Base-by-base conservation (phyloP, 2,888 invertebrate species). In the Caenorhabditis wallacei region DNA sequence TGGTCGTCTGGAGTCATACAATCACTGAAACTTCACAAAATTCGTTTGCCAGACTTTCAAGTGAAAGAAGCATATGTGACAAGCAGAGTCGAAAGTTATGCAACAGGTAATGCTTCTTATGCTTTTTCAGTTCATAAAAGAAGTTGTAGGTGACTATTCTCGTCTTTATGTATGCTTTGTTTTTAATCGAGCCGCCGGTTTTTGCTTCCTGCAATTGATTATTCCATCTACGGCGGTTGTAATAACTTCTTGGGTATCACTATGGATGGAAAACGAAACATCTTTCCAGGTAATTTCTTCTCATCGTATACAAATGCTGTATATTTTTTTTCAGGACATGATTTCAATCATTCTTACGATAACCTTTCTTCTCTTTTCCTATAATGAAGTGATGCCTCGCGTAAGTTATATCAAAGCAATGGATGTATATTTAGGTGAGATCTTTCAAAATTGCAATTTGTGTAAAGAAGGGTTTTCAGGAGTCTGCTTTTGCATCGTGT, bases 251-350 rank as follows among this genome's bases (percentile, higher is more conserved):
- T 92, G 92, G 92, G 90, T 92, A 13, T 91, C 91, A n/a, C 80
- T 92, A 54, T 92, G 92, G 92, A 91, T 91, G 91, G 92, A 92
- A 63, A 90, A 88, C 71, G 92, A 92, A 64, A 88, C 89, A 0
- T 70, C 83, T 13, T 89, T 89, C 59, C 85, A 85, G 82, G 87
- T 85, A 37, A 37, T 35, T 11, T 61, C 8, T 30, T 30, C 30
- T 30, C 4, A 30, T 30, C 8, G 3, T 30, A 5, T 30, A 30
- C 3, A 30, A 30, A n/a, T n/a, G n/a, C n/a, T n/a, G n/a, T n/a
- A n/a, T n/a, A n/a, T n/a, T n/a, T n/a, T n/a, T n/a, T n/a, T n/a
- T n/a, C 80, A 91, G 86, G 91, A 91, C 79, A 90, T 91, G 90
- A 90, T 91, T 22, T 86, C 89, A n/a, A 89, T 91, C 54, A 90